Evolutionary conservation across 2,797 vertebrate genomes (phyloP).

Genomic region (Pitangus sulphuratus): DNA sequence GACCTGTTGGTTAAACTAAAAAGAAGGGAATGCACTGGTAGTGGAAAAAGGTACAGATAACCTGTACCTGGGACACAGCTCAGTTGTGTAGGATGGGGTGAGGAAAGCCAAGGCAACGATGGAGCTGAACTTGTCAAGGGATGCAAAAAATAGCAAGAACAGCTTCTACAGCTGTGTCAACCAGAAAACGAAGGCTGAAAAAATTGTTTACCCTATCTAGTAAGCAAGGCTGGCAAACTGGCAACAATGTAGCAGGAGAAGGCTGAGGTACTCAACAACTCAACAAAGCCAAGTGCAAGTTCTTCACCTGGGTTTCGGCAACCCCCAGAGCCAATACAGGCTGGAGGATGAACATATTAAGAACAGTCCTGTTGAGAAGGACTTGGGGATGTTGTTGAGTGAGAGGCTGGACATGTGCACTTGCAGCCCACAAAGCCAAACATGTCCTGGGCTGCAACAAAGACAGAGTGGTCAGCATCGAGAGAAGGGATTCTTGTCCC

Average conservation of each 20-base stretch:
- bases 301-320: not conserved
- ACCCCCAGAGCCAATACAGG: accelerated
- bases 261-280: not conserved
- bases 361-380: not conserved
- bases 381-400: not conserved
- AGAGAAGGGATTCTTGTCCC: not conserved
- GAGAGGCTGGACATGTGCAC: not conserved
- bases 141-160: not conserved
- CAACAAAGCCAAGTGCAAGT: not conserved
- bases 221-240: not conserved
- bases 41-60: not conserved
- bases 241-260: not conserved
- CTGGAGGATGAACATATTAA: not conserved
- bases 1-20: not conserved
- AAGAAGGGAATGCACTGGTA: not conserved
- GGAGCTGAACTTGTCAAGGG: not conserved
- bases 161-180: too few species aligned
- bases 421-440: too few species aligned
- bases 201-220: not conserved
- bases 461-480: accelerated
- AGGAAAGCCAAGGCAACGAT: not conserved
- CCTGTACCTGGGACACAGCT: not conserved
- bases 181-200: not conserved
- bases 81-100: not conserved
- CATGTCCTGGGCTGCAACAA: not conserved